Base-by-base conservation (phyloP, 2,888 invertebrate genomes). In the Antheraea yamamai region DNA sequence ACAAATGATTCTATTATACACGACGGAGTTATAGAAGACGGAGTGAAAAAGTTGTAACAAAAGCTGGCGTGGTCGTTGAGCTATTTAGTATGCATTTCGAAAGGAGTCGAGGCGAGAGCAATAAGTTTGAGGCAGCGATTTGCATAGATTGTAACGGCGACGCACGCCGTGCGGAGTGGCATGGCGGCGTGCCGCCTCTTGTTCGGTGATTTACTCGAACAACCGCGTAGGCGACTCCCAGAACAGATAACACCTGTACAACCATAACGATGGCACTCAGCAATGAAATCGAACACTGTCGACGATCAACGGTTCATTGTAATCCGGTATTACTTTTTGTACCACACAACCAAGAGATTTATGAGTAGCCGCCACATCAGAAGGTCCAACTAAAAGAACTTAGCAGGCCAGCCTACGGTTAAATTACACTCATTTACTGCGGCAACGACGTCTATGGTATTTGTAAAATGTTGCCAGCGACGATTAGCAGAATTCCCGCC, bases 51-150 rank as follows among this genome's bases (percentile, higher is more conserved):
- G 85, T 87, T 84, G 83, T 82, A 89, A 92, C 91, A 92, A 94
- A 92, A 89, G 89, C 86, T 86, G 88, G 87, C 87, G 87, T 88
- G 88, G 88, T 84, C 85, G 86, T 84, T 82, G 81, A 79, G 88
- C 90, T 94, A 88, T 93, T 94, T 94, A 94, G 92, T 94, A 94
- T 94, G 92, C 94, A 93, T 93, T 94, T 93, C 92, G 92, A 94
- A 94, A 94, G 93, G 92, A 92, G 91, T 91, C 87, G 91, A 93
- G 92, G 92, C 91, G 94, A 94, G 94, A 94, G 94, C 92, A 93
- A 94, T 94, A 94, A 94, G 92, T 94, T 92, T 90, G 90, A 90
- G 89, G 84, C 83, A 83, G 88, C 89, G 91, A 94, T 94, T 95
- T 94, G 93, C 95, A 94, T 95, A 94, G 94, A 94, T 94, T 94